phyloP scores from a whole-genome alignment of 2,113 vertebrate genomes.

The Nannospalax galili region DNA sequence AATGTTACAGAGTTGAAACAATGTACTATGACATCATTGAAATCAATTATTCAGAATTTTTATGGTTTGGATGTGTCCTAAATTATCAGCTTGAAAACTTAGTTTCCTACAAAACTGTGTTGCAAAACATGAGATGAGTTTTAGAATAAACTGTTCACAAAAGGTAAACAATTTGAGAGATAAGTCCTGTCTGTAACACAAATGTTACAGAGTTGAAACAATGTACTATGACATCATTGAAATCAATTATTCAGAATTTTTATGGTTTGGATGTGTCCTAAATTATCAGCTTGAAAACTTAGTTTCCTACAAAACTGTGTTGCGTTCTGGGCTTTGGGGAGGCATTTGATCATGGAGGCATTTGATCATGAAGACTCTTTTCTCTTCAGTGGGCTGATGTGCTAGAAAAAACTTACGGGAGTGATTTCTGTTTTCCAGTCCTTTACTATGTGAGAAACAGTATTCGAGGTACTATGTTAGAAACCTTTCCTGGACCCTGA shows the following conservation, averaged over 20 bases:
- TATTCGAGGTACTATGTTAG: not conserved
- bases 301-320: not conserved
- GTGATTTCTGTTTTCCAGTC: not conserved
- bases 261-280: not conserved
- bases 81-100: not conserved
- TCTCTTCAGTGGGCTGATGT: not conserved
- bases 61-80: not conserved
- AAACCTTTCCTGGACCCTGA: not conserved
- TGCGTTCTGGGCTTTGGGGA: not conserved
- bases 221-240: not conserved
- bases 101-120: not conserved
- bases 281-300: not conserved
- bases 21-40: not conserved
- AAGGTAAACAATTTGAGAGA: not conserved
- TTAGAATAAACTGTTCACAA: not conserved
- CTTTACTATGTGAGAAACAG: not conserved
- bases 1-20: not conserved
- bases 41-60: not conserved
- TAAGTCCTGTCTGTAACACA: not conserved
- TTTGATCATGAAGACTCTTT: not conserved
- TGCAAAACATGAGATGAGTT: not conserved
- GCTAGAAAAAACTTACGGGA: not conserved
- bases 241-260: not conserved
- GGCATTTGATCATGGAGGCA: not conserved
- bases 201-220: not conserved